Evolutionary conservation across 2,113 vertebrate species (phyloP).

Genomic region (Empidonax traillii): DNA sequence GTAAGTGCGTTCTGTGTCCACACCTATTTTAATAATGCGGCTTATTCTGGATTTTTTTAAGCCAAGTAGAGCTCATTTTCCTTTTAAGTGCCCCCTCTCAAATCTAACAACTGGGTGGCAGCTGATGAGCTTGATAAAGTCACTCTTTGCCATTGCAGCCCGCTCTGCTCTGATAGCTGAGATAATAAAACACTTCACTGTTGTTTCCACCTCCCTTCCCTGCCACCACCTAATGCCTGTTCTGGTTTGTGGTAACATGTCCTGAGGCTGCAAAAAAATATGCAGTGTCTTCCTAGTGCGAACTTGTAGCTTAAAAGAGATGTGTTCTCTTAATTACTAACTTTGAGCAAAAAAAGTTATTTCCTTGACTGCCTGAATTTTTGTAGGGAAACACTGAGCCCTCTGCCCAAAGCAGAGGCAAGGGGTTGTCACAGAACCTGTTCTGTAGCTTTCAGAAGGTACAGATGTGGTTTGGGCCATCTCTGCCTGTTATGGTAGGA

Average conservation of each 20-base stretch:
- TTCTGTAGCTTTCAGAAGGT: background rate
- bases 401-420: background rate
- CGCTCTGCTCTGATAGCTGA: rapidly evolving
- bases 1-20: conserved; percentile 49
- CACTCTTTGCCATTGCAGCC: background rate
- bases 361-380: background rate
- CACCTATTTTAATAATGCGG: rapidly evolving
- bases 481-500: background rate
- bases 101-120: background rate
- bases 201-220: background rate
- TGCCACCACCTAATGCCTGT: background rate
- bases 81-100: background rate
- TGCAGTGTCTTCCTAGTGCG: background rate
- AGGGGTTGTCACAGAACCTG: background rate
- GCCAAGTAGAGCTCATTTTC: background rate
- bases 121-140: background rate
- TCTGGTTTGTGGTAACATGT: background rate
- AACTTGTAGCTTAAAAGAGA: background rate
- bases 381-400: background rate
- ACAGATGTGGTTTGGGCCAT: rapidly evolving
- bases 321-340: background rate
- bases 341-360: background rate
- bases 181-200: background rate
- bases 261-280: background rate
- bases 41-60: background rate